Conservation (phyloP, 2,113 vertebrate genomes). For the Lamprotornis superbus region DNA sequence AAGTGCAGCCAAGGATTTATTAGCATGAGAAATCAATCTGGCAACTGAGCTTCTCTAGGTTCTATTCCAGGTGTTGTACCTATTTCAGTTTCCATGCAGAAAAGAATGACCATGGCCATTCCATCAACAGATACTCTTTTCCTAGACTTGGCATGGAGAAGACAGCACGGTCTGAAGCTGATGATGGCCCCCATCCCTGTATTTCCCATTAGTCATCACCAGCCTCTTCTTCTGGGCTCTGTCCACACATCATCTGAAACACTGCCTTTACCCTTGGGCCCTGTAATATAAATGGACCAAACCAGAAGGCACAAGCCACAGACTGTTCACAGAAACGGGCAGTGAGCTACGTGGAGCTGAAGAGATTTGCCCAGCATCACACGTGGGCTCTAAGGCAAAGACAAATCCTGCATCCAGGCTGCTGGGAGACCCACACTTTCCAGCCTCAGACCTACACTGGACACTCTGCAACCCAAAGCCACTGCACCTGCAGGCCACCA, state of each 20-base stretch:
- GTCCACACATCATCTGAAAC: not conserved
- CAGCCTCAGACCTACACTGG: not conserved
- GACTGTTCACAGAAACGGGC: not conserved
- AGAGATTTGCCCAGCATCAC: not conserved
- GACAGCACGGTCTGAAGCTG: fast-evolving
- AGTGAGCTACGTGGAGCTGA: not conserved
- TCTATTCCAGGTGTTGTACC: not conserved
- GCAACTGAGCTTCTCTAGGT: not conserved
- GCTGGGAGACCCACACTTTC: not conserved
- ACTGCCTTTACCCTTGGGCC: not conserved
- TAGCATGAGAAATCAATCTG: constrained; percentile 39
- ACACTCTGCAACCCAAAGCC: not conserved
- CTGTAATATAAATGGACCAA: not conserved
- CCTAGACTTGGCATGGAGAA: not conserved
- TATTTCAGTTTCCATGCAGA: not conserved
- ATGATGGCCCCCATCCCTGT: not conserved
- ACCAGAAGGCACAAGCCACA: not conserved
- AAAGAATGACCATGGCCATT: not conserved
- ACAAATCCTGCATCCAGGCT: not conserved
- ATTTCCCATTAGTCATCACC: not conserved
- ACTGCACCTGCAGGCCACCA: not conserved
- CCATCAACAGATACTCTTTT: not conserved
- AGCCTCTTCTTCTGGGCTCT: not conserved
- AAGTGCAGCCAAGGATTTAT: constrained; percentile 46
- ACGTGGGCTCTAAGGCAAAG: not conserved